Evolutionary conservation across 2,113 vertebrate species (phyloP).

Genomic region (Uria lomvia): DNA sequence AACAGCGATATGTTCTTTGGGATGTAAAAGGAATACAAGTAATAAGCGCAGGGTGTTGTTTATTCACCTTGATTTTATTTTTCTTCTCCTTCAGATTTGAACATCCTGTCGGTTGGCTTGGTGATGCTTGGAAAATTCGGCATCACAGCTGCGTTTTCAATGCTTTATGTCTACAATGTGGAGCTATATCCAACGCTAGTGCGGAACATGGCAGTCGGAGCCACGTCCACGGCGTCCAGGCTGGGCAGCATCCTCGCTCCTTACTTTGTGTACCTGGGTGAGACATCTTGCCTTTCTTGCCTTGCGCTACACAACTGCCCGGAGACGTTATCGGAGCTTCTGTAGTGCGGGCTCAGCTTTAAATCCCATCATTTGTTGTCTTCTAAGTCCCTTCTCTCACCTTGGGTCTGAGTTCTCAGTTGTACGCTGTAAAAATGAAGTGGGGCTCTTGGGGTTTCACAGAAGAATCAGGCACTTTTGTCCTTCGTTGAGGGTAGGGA

Average conservation of each 20-base stretch:
- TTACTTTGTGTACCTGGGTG: conserved; percentile 88
- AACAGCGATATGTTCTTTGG: too few species aligned
- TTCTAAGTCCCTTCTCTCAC: background rate
- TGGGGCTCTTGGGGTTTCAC: background rate
- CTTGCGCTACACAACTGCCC: background rate
- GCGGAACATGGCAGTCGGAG: conserved; percentile 86
- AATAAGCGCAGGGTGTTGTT: background rate
- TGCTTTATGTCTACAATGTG: conserved; percentile 83
- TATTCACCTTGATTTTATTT: background rate
- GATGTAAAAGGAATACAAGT: background rate
- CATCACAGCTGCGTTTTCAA: conserved; percentile 82
- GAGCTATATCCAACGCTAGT: conserved; percentile 88
- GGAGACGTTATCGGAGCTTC: background rate
- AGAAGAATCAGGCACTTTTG: background rate
- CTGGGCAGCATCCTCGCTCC: conserved; percentile 85
- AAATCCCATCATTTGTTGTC: background rate
- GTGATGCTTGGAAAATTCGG: conserved; percentile 90
- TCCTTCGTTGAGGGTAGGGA: background rate
- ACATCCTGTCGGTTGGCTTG: conserved; percentile 71
- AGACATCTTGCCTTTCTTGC: background rate
- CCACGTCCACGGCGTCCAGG: conserved; percentile 83
- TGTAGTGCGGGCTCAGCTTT: background rate
- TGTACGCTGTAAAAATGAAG: background rate
- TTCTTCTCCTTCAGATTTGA: conserved; percentile 65
- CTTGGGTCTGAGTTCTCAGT: background rate